Evolutionary conservation across 2,797 vertebrate species (phyloP).

Genomic region (Aselliscus stoliczkanus): DNA sequence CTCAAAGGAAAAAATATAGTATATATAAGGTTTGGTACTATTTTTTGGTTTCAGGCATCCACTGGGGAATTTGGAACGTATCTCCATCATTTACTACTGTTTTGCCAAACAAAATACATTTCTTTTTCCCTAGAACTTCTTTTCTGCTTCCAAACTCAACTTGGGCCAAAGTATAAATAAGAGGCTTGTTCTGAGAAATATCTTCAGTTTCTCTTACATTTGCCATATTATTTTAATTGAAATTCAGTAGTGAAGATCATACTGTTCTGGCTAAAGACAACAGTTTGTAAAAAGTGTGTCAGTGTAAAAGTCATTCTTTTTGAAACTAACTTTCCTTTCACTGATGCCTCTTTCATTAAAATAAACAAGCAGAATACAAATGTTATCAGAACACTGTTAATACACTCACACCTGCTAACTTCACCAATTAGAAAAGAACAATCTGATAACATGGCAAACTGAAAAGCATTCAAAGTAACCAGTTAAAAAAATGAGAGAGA

Average conservation of each 20-base stretch:
- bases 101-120: not conserved
- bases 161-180: not conserved
- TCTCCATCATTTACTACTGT: not conserved
- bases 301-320: not conserved
- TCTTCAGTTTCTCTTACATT: not conserved
- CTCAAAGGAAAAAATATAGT: not conserved
- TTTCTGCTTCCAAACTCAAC: not conserved
- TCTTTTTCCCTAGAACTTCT: not conserved
- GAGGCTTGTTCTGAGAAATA: not conserved
- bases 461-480: not conserved
- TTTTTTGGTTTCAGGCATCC: not conserved
- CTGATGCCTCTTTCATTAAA: not conserved
- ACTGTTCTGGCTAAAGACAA: not conserved
- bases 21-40: not conserved
- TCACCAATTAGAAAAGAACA: not conserved
- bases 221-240: not conserved
- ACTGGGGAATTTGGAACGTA: not conserved
- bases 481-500: not conserved
- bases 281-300: not conserved
- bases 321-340: conserved; percentile 10
- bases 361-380: not conserved
- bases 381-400: not conserved
- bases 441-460: not conserved
- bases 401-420: not conserved
- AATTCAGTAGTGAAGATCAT: not conserved